Base-by-base conservation (phyloP, 2,113 vertebrate species). In the Chaetodon auriga region DNA sequence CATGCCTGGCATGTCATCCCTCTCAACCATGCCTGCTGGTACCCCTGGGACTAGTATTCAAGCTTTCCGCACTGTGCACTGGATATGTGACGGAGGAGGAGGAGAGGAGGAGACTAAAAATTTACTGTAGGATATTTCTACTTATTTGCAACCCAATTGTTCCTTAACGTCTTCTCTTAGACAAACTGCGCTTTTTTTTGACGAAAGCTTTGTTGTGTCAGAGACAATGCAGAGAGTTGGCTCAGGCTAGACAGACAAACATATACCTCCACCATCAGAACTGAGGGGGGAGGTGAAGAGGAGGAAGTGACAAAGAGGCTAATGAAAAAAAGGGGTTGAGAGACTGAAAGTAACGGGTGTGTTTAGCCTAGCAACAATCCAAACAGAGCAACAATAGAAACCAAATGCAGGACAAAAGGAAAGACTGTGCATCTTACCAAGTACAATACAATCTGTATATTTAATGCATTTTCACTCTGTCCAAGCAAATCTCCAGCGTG, bases 291-390 rank as follows among this genome's bases (percentile, higher is more conserved):
- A 73, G 64, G 79, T 81, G 79, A 82, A 36, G 79, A 83, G 89
- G 49, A 81, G 89, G 87, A 82, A 66, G 81, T 43, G 49, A 88
- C 75, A 80, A 88, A 69, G 61, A 69, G 86, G 83, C 88, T 19
- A 21, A 65, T 48, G 75, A 72, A 88, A 83, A 83, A 86, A 74
- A 81, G 0, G 53, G 54, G 76, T 65, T 60, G 87, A 79, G 76
- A 92, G 92, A 92, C 87, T 84, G 80, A 88, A 90, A 82, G 57
- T 71, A 85, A 86, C n/a, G 65, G 14, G 62, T 61, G 78, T 1
- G 63, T 77, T 85, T 58, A 77, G 81, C 90, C 94, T 95, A 95
- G 95, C 94, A 96, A 96, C 94, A 7, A 87, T 82, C 80, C 75
- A 95, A 90, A 96, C 90, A 96, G 84, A 89, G 48, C 43, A 76